Percentiles rank a stretch among this genome's conserved stretches.
phyloP scores from a whole-genome alignment of 2,888 invertebrate genomes.

The Tachina fera region DNA sequence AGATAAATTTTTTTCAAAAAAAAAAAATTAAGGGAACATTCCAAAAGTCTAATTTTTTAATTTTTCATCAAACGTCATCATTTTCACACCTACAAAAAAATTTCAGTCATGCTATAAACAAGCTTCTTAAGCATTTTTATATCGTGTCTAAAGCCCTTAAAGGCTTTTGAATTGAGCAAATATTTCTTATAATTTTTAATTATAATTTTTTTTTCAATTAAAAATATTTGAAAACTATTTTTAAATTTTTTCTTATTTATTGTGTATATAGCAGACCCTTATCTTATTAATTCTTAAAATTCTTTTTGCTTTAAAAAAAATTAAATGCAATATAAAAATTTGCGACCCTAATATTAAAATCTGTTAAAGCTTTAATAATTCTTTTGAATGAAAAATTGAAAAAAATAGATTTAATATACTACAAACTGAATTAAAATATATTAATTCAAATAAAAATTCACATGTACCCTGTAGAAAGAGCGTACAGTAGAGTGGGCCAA shows the following conservation, averaged over 20 bases:
- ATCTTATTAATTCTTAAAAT: neutral
- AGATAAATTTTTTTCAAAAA: no score
- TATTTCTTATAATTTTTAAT: neutral
- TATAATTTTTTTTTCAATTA: slow-evolving; percentile 47
- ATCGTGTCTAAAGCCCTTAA: neutral
- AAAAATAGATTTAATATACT: slow-evolving; percentile 23
- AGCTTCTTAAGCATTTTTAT: no score
- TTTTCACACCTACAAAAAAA: no score
- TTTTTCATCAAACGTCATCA: no score
- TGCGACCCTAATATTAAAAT: slow-evolving; percentile 15
- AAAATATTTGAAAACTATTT: slow-evolving; percentile 5
- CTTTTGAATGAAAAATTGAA: slow-evolving; percentile 6
- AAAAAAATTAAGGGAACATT: no score
- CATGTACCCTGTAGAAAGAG: no score
- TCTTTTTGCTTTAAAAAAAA: neutral
- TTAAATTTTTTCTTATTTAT: no score
- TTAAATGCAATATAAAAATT: slow-evolving; percentile 7
- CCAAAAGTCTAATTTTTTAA: no score
- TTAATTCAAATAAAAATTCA: neutral
- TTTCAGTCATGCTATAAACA: no score
- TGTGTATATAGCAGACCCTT: no score
- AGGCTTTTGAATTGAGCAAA: neutral
- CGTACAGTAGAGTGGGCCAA: no score
- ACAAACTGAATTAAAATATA: slow-evolving; percentile 8
- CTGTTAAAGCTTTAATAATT: slow-evolving; percentile 38